Conservation (phyloP, 2,797 vertebrate genomes). For the Pelobates cultripes region DNA sequence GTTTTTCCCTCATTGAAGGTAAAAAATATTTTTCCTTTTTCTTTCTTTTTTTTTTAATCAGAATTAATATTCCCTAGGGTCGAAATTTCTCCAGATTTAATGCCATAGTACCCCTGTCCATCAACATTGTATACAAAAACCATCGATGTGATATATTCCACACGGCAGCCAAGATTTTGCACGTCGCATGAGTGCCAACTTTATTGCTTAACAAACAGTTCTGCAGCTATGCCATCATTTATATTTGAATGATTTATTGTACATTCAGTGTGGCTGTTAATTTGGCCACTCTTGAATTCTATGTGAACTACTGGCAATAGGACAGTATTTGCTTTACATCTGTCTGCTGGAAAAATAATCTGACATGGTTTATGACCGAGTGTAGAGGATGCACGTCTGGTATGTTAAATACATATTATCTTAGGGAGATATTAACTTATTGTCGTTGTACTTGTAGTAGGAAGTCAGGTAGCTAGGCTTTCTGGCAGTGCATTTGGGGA, state of each 20-base stretch:
- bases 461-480: too few relatives aligned
- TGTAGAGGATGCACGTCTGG: too few relatives aligned
- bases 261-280: slow-evolving; percentile 77
- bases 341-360: neutral
- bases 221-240: too few relatives aligned
- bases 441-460: too few relatives aligned
- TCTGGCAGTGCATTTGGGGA: too few relatives aligned
- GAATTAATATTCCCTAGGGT: slow-evolving; percentile 20
- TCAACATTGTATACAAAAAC: slow-evolving; percentile 19
- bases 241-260: slow-evolving; percentile 10
- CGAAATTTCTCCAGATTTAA: neutral
- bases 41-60: neutral
- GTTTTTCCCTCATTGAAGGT: too few relatives aligned
- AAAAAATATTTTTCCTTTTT: too few relatives aligned
- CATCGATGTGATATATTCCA: slow-evolving; percentile 40
- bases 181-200: slow-evolving; percentile 68
- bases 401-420: too few relatives aligned
- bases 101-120: neutral
- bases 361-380: too few relatives aligned
- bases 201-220: too few relatives aligned
- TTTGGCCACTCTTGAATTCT: slow-evolving; percentile 73
- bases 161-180: slow-evolving; percentile 11
- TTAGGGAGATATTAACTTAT: too few relatives aligned
- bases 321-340: neutral
- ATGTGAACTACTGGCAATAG: slow-evolving; percentile 58